Percentiles rank a stretch among this genome's conserved stretches.
Evolutionary conservation across 2,113 vertebrate species (phyloP).

Genomic region (Pelecanus crispus): DNA sequence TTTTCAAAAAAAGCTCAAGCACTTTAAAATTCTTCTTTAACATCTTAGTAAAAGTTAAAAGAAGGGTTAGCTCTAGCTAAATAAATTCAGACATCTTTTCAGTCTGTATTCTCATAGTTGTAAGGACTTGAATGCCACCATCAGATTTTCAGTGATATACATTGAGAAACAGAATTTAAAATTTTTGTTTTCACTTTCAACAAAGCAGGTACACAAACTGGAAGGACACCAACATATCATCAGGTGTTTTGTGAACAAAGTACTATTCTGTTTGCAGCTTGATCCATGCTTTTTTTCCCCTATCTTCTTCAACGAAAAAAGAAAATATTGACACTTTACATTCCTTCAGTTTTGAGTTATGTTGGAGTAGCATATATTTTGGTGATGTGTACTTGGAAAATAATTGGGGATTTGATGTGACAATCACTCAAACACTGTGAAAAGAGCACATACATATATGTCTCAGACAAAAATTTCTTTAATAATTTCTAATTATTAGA

Average conservation of each 20-base stretch:
- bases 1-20: background rate
- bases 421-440: constrained; percentile 5
- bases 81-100: background rate
- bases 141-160: background rate
- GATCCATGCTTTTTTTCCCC: background rate
- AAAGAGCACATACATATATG: background rate
- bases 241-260: background rate
- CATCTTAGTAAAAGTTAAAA: background rate
- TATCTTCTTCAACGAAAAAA: background rate
- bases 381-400: background rate
- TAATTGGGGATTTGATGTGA: background rate
- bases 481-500: background rate
- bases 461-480: background rate
- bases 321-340: background rate
- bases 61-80: background rate
- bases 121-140: background rate
- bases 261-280: background rate
- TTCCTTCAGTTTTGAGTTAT: background rate
- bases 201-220: background rate
- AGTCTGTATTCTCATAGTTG: background rate
- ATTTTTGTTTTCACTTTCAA: background rate
- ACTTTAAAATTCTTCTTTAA: background rate
- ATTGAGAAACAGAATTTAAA: background rate
- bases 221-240: background rate
- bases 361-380: background rate